Evolutionary conservation across 1,140 invertebrate genomes (phyloP), one percentile per base, ranked within the genome.

Genomic region (Battus philenor): DNA sequence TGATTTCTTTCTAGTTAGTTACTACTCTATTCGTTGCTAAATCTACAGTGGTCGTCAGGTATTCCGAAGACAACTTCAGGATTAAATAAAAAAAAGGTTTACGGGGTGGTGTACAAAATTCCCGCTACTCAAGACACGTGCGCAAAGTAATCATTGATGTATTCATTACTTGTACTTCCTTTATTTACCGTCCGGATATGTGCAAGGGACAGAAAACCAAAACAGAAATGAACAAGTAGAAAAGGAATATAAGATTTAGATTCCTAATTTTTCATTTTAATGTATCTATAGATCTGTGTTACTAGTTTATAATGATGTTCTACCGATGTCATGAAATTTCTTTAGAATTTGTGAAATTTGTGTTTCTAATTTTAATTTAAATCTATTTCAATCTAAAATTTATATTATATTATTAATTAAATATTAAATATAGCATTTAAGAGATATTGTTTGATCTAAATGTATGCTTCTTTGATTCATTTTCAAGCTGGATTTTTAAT

Each of bases 91-190:
- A 20, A 47, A 31, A 45, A 52, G 24, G 32, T 45, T 47, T 54
- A 56, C 50, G 50, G 54, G 53, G 51, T 53, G 52, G 59, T 59
- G 58, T 52, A 41, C 26, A 47, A 49, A 55, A 59, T 57, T 68
- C 63, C 62, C 48, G 50, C 66, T 73, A 73, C 54, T 58, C 66
- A 73, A 69, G 59, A 65, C 66, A 69, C 68, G 69, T 73, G 69
- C 69, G 55, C 47, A 66, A 53, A 59, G 47, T 60, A 57, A 73
- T 63, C 59, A 69, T 65, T 55, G 63, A 51, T 73, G 49, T 65
- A 73, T 58, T 69, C 50, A 69, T 73, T 73, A 73, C 69, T 73
- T 73, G 69, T 73, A 73, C 69, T 73, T 73, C 69, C 69, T 73
- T 45, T 56, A 27, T 52, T 34, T 55, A 59, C 50, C 54, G 48